These are phyloP conservation scores for Drosophila prosaltans DNA, from an alignment of 1,140 invertebrate genomes.

Conservation along the genomic window DNA sequence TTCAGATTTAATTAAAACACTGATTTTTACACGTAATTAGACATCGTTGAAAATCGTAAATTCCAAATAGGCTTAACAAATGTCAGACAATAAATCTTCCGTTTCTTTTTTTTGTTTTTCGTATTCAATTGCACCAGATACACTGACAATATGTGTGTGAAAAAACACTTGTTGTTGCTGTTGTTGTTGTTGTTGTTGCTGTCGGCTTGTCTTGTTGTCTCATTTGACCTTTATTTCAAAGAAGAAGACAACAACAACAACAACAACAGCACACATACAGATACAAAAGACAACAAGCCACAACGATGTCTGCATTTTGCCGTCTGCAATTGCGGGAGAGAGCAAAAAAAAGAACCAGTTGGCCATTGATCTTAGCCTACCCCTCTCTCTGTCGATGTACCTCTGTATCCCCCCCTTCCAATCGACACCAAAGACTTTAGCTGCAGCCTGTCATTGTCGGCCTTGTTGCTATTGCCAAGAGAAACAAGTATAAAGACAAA, in stretches of 20 bases:
- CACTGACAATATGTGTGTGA: conserved; percentile 16
- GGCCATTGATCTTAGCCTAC: conserved; percentile 56
- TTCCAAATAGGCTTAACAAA: conserved; percentile 60
- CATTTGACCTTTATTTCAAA: conserved; percentile 71
- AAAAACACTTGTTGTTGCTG: conserved; percentile 68
- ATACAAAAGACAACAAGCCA: conserved; percentile 3
- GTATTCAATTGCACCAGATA: conserved; percentile 13
- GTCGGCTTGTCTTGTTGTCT: conserved; percentile 47
- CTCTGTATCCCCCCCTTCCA: neutral
- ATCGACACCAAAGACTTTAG: conserved; percentile 29
- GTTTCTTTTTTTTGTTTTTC: conserved; percentile 24
- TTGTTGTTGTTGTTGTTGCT: conserved; percentile 23
- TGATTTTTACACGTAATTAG: conserved; percentile 46
- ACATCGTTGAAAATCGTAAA: conserved; percentile 27
- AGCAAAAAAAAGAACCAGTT: conserved; percentile 72
- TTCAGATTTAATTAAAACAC: conserved; percentile 35
- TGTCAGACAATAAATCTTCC: conserved; percentile 67
- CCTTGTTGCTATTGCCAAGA: conserved; percentile 55
- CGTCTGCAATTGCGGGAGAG: conserved; percentile 64
- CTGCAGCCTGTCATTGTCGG: conserved; percentile 57
- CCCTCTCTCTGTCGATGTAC: neutral
- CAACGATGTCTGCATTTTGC: conserved; percentile 68
- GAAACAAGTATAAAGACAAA: conserved; percentile 10
- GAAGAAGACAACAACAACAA: conserved; percentile 34
- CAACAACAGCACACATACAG: neutral